A percentile compares a stretch with the other conserved stretches of the same genome.
Conservation (phyloP, 2,113 vertebrate genomes). For the Festucalex cinctus region DNA sequence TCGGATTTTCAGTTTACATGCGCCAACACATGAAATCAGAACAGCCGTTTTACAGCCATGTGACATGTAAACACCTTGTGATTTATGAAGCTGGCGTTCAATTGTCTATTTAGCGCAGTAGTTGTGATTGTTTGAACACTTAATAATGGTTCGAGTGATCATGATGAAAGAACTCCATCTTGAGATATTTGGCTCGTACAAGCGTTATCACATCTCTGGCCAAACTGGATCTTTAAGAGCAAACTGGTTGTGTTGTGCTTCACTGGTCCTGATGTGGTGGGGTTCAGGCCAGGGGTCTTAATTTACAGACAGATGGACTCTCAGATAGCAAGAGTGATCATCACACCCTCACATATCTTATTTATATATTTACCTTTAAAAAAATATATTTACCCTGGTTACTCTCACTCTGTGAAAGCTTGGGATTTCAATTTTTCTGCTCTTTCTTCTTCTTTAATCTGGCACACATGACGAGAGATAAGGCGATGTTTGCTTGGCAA, state of each 20-base stretch:
- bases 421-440: slow-evolving; percentile 26
- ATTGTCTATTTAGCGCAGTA: no score
- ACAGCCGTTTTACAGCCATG: no score
- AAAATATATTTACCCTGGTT: slow-evolving; percentile 18
- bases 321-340: slow-evolving; percentile 42
- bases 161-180: slow-evolving; percentile 77
- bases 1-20: no score
- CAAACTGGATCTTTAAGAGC: slow-evolving; percentile 72
- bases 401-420: slow-evolving; percentile 18
- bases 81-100: no score
- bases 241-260: slow-evolving; percentile 60
- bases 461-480: slow-evolving; percentile 20
- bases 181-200: slow-evolving; percentile 72
- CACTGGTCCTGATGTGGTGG: slow-evolving; percentile 36
- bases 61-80: no score
- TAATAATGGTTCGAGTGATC: slow-evolving; percentile 75
- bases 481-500: slow-evolving; percentile 32
- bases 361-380: slow-evolving; percentile 22
- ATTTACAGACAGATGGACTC: slow-evolving; percentile 41
- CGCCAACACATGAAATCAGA: no score
- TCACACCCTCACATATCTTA: slow-evolving; percentile 36
- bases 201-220: slow-evolving; percentile 67
- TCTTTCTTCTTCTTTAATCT: slow-evolving; percentile 26
- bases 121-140: no score
- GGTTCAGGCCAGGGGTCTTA: slow-evolving; percentile 24